Percentiles rank a stretch among this genome's conserved stretches.
phyloP scores from a whole-genome alignment of 2,888 invertebrate species.

The Chrysolina oricalcia region DNA sequence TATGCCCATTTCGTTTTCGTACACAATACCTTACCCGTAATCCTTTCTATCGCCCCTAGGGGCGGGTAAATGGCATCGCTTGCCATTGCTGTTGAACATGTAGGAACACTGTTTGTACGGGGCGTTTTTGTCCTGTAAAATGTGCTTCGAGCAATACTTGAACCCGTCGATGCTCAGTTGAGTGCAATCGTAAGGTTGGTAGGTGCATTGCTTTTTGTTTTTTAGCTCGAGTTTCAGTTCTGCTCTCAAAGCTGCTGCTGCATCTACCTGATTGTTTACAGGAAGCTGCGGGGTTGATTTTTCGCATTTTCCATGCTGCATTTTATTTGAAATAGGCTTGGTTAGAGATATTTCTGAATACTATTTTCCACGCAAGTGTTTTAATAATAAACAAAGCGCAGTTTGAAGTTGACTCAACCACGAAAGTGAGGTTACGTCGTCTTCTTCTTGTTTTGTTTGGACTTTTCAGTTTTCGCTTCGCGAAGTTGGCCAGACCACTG shows the following conservation, averaged over 20 bases:
- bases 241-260: conserved; percentile 64
- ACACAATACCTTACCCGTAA: conserved; percentile 71
- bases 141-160: conserved; percentile 87
- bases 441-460: too few relatives aligned
- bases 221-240: conserved; percentile 79
- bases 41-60: conserved; percentile 83
- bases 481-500: too few relatives aligned
- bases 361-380: too few relatives aligned
- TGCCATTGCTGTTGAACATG: conserved; percentile 79
- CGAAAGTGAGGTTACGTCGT: too few relatives aligned
- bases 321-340: not conserved
- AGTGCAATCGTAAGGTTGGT: conserved; percentile 80
- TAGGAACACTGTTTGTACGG: conserved; percentile 89
- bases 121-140: conserved; percentile 86
- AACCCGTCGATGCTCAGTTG: conserved; percentile 81
- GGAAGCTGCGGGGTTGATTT: not conserved
- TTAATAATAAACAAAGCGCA: too few relatives aligned
- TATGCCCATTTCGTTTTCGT: not conserved
- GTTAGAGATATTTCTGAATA: too few relatives aligned
- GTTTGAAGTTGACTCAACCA: too few relatives aligned
- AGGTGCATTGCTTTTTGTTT: conserved; percentile 77
- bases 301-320: not conserved
- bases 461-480: too few relatives aligned
- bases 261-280: conserved; percentile 11
- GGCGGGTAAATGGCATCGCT: conserved; percentile 86